Evolutionary conservation across 1,140 invertebrate species (phyloP).

Genomic region (Amyelois transitella): DNA sequence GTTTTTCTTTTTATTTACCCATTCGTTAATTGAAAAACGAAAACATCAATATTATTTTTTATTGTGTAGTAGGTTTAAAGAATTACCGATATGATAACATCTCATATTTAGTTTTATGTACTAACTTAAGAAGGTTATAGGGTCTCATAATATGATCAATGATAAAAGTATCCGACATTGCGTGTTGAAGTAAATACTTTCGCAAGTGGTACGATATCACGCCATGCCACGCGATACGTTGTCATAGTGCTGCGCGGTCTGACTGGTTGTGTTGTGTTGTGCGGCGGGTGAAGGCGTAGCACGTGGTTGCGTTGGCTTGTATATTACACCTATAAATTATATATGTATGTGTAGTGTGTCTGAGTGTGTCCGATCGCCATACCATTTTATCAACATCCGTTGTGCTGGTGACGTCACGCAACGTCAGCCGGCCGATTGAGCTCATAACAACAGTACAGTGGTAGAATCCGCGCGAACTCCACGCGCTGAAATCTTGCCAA

Average conservation of each 20-base stretch:
- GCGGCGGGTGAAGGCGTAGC: conserved; percentile 6
- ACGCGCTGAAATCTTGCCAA: conserved; percentile 20
- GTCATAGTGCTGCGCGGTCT: neutral
- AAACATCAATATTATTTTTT: no score
- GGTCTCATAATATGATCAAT: no score
- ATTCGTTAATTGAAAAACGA: no score
- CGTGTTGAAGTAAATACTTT: conserved; percentile 37
- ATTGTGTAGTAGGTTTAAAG: no score
- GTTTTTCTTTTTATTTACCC: no score
- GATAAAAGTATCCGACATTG: neutral
- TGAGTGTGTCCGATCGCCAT: neutral
- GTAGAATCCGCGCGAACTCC: conserved; percentile 25
- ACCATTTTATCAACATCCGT: conserved; percentile 7
- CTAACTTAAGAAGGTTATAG: no score
- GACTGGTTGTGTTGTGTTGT: neutral
- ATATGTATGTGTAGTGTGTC: conserved; percentile 6
- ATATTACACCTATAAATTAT: no score
- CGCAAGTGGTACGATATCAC: conserved; percentile 57
- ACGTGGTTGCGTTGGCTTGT: conserved; percentile 1
- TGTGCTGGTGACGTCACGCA: conserved; percentile 20
- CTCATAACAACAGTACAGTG: conserved; percentile 19
- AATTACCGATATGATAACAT: no score
- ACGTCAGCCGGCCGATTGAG: conserved; percentile 14
- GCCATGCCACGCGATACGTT: conserved; percentile 52
- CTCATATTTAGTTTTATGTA: no score